These are phyloP conservation scores for Cottoperca gobio DNA, from an alignment of 2,797 vertebrate genomes.

Conservation along the genomic window DNA sequence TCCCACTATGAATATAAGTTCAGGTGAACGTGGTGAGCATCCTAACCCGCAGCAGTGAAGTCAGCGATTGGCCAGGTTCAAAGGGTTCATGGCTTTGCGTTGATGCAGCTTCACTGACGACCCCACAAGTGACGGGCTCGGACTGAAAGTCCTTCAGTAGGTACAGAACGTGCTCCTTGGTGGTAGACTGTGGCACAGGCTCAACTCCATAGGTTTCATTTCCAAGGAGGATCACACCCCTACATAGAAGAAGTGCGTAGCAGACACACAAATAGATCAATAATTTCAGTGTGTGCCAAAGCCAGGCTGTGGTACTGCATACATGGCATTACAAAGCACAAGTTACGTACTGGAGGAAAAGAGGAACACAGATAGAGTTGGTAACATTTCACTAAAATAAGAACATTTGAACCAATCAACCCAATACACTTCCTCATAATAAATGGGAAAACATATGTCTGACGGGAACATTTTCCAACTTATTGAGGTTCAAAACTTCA, in stretches of 20 bases:
- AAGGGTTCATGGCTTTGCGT: conserved; percentile 44
- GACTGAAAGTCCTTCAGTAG: conserved; percentile 73
- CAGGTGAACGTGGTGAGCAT: neutral
- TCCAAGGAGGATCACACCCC: conserved; percentile 87
- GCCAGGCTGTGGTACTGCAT: neutral
- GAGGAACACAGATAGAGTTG: neutral
- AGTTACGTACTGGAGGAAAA: neutral
- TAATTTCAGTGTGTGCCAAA: neutral
- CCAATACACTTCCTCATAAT: neutral
- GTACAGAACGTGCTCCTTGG: conserved; percentile 87
- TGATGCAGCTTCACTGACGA: conserved; percentile 64
- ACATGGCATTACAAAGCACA: neutral
- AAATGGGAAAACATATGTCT: neutral
- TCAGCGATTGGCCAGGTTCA: conserved; percentile 61
- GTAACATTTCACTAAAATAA: neutral
- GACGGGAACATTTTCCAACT: neutral
- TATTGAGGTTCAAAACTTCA: neutral
- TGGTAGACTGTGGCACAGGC: conserved; percentile 78
- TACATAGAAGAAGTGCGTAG: conserved; percentile 51
- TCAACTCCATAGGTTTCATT: conserved; percentile 87
- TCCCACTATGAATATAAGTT: neutral
- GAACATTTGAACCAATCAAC: neutral
- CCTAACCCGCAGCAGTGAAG: conserved; percentile 72
- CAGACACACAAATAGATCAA: neutral
- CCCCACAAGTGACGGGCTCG: conserved; percentile 80